Evolutionary conservation across 2,113 vertebrate species (phyloP).

Genomic region (Sitta europaea): DNA sequence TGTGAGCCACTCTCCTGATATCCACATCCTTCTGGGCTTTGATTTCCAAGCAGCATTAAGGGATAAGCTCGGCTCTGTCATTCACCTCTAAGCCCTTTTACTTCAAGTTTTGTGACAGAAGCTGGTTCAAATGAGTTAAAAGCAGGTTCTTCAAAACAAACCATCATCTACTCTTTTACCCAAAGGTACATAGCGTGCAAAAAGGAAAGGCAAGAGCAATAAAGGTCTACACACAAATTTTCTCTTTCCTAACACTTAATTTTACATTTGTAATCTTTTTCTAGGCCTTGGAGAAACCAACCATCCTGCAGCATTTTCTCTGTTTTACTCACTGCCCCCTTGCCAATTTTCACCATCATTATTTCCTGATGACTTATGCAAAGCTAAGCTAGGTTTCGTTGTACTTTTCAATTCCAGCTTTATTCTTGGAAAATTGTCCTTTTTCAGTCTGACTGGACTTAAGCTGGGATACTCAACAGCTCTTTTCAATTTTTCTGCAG

Average conservation of each 20-base stretch:
- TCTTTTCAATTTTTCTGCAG: neutral
- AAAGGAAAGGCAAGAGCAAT: neutral
- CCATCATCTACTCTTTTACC: neutral
- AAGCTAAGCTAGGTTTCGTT: neutral
- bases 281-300: neutral
- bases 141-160: neutral
- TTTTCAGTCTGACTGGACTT: neutral
- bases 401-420: neutral
- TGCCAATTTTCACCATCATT: neutral
- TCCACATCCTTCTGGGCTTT: fast-evolving
- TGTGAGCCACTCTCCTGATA: neutral
- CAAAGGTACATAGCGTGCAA: neutral
- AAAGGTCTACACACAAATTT: neutral
- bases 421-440: neutral
- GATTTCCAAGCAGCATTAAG: neutral
- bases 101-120: neutral
- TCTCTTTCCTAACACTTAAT: neutral
- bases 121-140: neutral
- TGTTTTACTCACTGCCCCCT: neutral
- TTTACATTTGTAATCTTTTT: neutral
- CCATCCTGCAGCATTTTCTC: neutral
- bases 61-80: fast-evolving
- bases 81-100: neutral
- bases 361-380: neutral
- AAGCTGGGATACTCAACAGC: neutral